A percentile compares a stretch with the other conserved stretches of the same genome.
phyloP scores from a whole-genome alignment of 1,140 invertebrate genomes.

The Magallana ariakensis region DNA sequence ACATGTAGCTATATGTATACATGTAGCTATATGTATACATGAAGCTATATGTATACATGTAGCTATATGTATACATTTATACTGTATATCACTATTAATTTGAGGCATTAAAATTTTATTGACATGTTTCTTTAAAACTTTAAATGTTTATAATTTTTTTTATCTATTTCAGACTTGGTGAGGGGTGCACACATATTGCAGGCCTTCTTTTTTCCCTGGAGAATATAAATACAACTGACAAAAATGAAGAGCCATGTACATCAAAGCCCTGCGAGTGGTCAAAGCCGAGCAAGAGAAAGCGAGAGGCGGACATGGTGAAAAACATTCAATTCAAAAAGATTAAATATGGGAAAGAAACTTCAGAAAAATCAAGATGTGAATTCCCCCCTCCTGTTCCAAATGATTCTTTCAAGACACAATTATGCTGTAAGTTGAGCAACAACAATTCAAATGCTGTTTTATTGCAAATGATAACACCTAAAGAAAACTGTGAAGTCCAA shows the following conservation, averaged over 20 bases:
- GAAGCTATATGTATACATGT: no score
- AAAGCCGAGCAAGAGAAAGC: conserved; percentile 28
- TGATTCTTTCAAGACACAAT: background rate
- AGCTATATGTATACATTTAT: no score
- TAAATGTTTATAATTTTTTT: no score
- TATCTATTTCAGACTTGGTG: conserved; percentile 41
- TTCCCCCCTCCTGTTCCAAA: background rate
- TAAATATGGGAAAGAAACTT: background rate
- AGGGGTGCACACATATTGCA: conserved; percentile 48
- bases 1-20: no score
- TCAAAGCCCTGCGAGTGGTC: conserved; percentile 41
- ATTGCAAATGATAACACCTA: no score
- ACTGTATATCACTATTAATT: no score
- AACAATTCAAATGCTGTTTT: no score
- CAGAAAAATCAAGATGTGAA: conserved; percentile 34
- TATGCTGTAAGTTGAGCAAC: background rate
- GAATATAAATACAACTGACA: background rate
- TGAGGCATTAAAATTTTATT: no score
- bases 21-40: no score
- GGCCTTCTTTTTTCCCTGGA: conserved; percentile 47
- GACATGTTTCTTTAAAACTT: no score
- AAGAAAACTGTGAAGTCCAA: no score
- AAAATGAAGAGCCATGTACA: conserved; percentile 29
- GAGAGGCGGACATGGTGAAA: conserved; percentile 19
- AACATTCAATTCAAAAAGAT: conserved; percentile 45